These are phyloP conservation scores for Prostheceraeus crozeri DNA, from an alignment of 2,888 invertebrate species.

Conservation along the genomic window DNA sequence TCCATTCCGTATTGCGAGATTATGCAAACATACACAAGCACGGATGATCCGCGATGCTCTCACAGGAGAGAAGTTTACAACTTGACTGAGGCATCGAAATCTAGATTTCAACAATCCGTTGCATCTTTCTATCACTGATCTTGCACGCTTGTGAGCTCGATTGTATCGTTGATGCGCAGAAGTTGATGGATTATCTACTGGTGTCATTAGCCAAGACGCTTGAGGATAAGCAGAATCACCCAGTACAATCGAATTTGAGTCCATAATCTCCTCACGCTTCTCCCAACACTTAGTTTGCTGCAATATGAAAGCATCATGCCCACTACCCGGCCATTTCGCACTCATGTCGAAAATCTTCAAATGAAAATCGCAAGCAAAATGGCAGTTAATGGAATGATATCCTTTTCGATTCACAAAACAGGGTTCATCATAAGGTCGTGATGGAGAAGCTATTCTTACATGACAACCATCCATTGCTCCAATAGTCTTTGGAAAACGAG, in stretches of 20 bases:
- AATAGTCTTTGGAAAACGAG: no score
- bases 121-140: background rate
- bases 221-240: conserved; percentile 18
- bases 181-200: conserved; percentile 1
- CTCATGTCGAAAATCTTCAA: conserved; percentile 14
- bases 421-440: no score
- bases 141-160: conserved; percentile 4
- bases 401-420: conserved; percentile 21
- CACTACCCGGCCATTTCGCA: background rate
- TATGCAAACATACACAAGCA: no score
- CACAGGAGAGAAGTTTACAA: conserved; percentile 6
- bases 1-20: no score
- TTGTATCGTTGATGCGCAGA: conserved; percentile 1
- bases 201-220: background rate
- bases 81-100: conserved; percentile 4
- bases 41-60: no score
- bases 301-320: conserved; percentile 7
- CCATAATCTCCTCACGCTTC: background rate
- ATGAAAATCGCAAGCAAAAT: background rate
- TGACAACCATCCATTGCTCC: no score
- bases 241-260: background rate
- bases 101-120: conserved; percentile 7
- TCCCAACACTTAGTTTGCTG: background rate
- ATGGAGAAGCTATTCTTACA: no score
- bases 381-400: conserved; percentile 22